Evolutionary conservation across 2,113 vertebrate species (phyloP).

Genomic region (Colinus virginianus): DNA sequence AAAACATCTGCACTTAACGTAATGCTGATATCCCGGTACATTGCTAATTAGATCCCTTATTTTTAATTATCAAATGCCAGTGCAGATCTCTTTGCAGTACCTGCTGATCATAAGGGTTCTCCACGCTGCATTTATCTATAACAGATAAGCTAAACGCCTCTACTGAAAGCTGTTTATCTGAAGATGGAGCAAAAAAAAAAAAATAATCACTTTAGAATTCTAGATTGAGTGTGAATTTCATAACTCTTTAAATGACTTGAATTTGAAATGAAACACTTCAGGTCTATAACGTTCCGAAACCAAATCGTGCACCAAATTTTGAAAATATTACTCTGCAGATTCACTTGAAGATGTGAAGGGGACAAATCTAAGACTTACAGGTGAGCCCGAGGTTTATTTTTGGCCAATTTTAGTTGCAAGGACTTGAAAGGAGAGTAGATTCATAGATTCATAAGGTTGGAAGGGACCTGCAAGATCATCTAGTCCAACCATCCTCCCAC

Average conservation of each 20-base stretch:
- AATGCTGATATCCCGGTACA: not conserved
- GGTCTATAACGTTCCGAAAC: not conserved
- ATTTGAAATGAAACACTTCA: not conserved
- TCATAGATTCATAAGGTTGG: no score
- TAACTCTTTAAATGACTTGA: not conserved
- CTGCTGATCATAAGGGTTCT: not conserved
- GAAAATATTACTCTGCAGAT: not conserved
- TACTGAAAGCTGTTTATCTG: constrained; percentile 8
- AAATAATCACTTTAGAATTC: not conserved
- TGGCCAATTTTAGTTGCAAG: not conserved
- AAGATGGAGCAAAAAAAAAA: not conserved
- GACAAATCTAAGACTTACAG: not conserved
- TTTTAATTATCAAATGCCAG: not conserved
- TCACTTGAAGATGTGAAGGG: not conserved
- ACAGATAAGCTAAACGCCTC: not conserved
- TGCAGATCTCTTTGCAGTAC: not conserved
- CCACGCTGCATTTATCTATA: not conserved
- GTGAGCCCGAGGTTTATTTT: not conserved
- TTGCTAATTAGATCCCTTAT: constrained; percentile 17
- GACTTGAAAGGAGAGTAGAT: not conserved
- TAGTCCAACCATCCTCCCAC: no score
- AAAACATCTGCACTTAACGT: constrained; percentile 12
- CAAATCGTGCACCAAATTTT: not conserved
- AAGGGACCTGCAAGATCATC: no score
- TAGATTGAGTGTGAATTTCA: not conserved